Conservation (phyloP, 2,797 vertebrate species). For the Austrolebias charrua region DNA sequence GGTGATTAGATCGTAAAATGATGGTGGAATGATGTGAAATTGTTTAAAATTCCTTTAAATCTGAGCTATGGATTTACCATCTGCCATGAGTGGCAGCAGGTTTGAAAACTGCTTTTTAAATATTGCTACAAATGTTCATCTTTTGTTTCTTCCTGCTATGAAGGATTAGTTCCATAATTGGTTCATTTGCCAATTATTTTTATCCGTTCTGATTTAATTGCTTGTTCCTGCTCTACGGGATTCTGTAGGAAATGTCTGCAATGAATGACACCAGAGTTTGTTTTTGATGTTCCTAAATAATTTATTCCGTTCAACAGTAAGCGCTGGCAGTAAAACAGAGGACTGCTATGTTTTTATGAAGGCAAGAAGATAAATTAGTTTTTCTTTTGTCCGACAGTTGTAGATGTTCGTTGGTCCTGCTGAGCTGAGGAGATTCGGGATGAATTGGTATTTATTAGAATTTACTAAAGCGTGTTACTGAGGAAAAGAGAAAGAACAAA, state of each 20-base stretch:
- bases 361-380: background rate
- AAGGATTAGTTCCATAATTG: background rate
- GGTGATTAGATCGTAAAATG: too few relatives aligned
- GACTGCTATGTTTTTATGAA: background rate
- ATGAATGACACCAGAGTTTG: background rate
- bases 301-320: background rate
- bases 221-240: background rate
- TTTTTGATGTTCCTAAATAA: background rate
- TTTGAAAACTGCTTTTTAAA: background rate
- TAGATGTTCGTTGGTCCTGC: background rate
- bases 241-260: background rate
- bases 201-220: background rate
- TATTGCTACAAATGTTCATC: background rate
- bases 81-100: too few relatives aligned
- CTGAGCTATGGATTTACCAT: background rate
- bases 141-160: background rate
- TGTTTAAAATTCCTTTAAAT: background rate
- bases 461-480: background rate
- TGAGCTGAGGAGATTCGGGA: background rate
- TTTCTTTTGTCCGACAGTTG: background rate
- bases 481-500: too few relatives aligned
- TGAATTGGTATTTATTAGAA: background rate
- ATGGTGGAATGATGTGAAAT: background rate
- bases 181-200: background rate
- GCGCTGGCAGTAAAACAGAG: background rate